Evolutionary conservation across 2,113 vertebrate genomes (phyloP).

Genomic region (Chloroceryle aenea): DNA sequence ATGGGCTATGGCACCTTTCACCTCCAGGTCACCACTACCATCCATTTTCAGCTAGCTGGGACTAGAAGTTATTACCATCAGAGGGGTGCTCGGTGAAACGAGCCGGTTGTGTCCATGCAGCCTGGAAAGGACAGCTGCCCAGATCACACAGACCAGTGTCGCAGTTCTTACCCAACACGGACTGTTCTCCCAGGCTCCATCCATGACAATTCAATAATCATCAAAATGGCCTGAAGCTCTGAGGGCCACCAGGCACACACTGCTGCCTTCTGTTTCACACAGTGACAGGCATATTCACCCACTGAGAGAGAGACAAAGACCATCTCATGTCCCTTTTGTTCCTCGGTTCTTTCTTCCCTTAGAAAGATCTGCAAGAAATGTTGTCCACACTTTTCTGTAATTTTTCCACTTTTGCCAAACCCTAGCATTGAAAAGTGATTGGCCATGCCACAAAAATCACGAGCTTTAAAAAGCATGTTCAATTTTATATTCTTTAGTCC

Average conservation of each 20-base stretch:
- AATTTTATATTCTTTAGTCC: not conserved
- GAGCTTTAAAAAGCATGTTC: not conserved
- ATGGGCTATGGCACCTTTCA: constrained; percentile 33
- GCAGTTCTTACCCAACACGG: not conserved
- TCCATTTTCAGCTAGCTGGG: constrained; percentile 25
- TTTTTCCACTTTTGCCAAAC: not conserved
- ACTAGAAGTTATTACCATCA: not conserved
- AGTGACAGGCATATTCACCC: constrained; percentile 22
- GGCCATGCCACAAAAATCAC: not conserved
- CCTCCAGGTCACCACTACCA: not conserved
- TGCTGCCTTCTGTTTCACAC: constrained; percentile 53
- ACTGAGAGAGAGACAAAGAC: constrained; percentile 52
- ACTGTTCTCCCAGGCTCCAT: constrained; percentile 20
- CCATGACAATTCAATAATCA: not conserved
- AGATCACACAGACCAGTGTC: not conserved
- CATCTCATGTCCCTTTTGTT: constrained; percentile 37
- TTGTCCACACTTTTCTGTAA: not conserved
- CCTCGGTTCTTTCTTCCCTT: not conserved
- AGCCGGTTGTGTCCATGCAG: not conserved
- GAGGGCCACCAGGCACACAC: constrained; percentile 46
- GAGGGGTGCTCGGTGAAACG: not conserved
- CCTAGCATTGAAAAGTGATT: not conserved
- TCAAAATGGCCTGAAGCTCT: constrained; percentile 31
- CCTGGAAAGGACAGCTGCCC: constrained; percentile 12
- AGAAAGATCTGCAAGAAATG: constrained; percentile 37